Conservation (phyloP, 2,113 vertebrate species). For the Caloenas nicobarica region DNA sequence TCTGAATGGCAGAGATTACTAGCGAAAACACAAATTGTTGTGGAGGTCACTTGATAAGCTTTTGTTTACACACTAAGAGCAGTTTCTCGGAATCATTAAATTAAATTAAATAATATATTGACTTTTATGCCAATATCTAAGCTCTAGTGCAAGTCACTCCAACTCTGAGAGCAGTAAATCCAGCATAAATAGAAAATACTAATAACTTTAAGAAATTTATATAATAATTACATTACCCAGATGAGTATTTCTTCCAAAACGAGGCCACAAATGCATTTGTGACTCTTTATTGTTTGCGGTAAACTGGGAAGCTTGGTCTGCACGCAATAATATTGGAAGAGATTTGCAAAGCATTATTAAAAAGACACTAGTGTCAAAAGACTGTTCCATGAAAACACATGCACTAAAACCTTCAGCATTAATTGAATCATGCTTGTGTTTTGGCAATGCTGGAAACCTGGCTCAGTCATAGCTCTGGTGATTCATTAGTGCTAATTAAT, state of each 20-base stretch:
- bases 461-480: conserved; percentile 51
- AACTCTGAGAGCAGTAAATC: conserved; percentile 45
- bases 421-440: conserved; percentile 74
- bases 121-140: neutral
- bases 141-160: neutral
- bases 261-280: conserved; percentile 32
- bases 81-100: conserved; percentile 27
- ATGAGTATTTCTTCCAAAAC: conserved; percentile 44
- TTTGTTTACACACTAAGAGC: conserved; percentile 19
- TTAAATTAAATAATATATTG: conserved; percentile 14
- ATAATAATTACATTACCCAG: conserved; percentile 58
- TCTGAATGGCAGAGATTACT: neutral
- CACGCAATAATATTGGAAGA: conserved; percentile 49
- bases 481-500: conserved; percentile 80
- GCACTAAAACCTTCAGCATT: conserved; percentile 62
- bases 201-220: conserved; percentile 50
- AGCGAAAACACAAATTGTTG: neutral
- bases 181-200: conserved; percentile 39
- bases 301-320: conserved; percentile 48
- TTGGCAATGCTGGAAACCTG: conserved; percentile 60
- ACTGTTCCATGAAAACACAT: conserved; percentile 63
- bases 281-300: conserved; percentile 33
- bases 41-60: neutral
- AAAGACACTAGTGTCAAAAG: conserved; percentile 54
- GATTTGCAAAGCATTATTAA: conserved; percentile 33